Conservation (phyloP, 2,888 invertebrate genomes). For the Bugula neritina region DNA sequence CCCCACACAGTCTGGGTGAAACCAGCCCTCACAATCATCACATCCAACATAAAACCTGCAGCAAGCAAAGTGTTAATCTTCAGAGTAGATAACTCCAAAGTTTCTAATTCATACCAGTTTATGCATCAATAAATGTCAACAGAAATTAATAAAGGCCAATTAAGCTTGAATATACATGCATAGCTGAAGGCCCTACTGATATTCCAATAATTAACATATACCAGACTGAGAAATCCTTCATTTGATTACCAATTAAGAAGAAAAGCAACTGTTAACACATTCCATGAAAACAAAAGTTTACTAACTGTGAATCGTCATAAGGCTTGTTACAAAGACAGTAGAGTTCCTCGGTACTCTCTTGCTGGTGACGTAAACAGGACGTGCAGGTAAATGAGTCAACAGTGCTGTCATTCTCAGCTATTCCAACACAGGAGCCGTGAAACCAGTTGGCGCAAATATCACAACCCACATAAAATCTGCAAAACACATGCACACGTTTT, state of each 20-base stretch:
- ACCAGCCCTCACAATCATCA: constrained; percentile 98
- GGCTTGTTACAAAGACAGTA: constrained; percentile 94
- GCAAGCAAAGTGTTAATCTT: constrained; percentile 31
- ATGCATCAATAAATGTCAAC: too few relatives aligned
- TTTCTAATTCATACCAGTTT: too few relatives aligned
- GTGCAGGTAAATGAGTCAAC: constrained; percentile 74
- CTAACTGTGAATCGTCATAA: constrained; percentile 92
- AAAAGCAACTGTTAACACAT: too few relatives aligned
- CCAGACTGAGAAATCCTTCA: too few relatives aligned
- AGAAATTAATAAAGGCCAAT: constrained; percentile 9
- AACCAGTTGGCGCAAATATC: constrained; percentile 97
- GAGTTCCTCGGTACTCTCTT: constrained; percentile 63
- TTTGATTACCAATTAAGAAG: too few relatives aligned
- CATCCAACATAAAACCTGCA: constrained; percentile 95
- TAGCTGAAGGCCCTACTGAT: background rate
- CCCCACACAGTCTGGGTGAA: constrained; percentile 94
- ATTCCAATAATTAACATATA: background rate
- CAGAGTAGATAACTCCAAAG: too few relatives aligned
- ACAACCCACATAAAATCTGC: constrained; percentile 91
- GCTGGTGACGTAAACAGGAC: constrained; percentile 52
- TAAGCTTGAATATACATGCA: background rate
- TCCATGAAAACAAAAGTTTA: too few relatives aligned
- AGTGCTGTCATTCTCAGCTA: constrained; percentile 82
- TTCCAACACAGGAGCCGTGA: constrained; percentile 91
- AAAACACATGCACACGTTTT: too few relatives aligned